Percentiles rank a stretch among this genome's conserved stretches.
phyloP scores from a whole-genome alignment of 2,888 invertebrate species.

The Vandiemenella viatica region DNA sequence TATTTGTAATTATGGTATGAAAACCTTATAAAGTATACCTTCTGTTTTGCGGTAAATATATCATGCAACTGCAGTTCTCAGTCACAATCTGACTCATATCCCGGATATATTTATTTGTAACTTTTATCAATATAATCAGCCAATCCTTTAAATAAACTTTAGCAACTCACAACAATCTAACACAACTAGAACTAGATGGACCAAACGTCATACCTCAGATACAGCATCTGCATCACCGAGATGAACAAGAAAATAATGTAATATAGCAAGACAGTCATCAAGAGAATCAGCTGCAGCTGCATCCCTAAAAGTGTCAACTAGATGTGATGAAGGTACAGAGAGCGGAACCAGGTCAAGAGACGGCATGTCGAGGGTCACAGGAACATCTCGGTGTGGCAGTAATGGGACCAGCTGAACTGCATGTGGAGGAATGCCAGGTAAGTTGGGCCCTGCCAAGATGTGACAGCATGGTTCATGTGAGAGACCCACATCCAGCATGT shows the following conservation, averaged over 20 bases:
- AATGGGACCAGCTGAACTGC: conserved; percentile 54
- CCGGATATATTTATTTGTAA: too few relatives aligned
- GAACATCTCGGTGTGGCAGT: conserved; percentile 20
- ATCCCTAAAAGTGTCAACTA: conserved; percentile 24
- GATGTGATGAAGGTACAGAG: conserved; percentile 45
- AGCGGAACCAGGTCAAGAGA: conserved; percentile 58
- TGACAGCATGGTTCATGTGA: conserved; percentile 74
- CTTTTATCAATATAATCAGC: too few relatives aligned
- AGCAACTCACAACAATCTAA: too few relatives aligned
- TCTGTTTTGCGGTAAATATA: too few relatives aligned
- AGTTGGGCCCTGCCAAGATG: conserved; percentile 42
- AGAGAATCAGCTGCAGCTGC: conserved; percentile 26
- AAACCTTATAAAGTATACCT: too few relatives aligned
- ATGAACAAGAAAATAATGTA: conserved; percentile 71
- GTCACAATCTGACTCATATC: too few relatives aligned
- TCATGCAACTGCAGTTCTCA: too few relatives aligned
- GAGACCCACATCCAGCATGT: conserved; percentile 68
- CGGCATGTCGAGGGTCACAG: conserved; percentile 41
- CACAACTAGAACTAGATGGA: too few relatives aligned
- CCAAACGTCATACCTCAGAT: conserved; percentile 45
- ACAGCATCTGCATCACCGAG: conserved; percentile 57
- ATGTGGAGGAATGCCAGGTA: conserved; percentile 42
- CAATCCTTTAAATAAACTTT: too few relatives aligned
- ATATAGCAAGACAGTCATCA: conserved; percentile 60
- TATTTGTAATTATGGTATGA: too few relatives aligned